Base-by-base conservation (phyloP, 2,113 vertebrate species). In the Hippolais icterina region DNA sequence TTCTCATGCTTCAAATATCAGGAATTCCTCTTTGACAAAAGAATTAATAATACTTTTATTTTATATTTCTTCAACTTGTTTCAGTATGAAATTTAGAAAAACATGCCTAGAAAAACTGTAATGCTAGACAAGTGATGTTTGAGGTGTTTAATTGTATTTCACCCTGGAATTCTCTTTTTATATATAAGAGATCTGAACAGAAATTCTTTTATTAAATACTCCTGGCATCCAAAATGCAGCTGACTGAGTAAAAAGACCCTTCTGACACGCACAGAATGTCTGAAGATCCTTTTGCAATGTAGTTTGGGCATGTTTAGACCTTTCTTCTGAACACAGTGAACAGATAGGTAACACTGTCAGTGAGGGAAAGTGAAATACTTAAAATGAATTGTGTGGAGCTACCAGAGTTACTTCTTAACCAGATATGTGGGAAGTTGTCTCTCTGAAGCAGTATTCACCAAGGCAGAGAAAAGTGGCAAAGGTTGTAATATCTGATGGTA, bases 191-290 rank as follows among this genome's bases (percentile, higher is more conserved):
- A 84, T 88, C 41, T 91, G 83, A 95, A 81, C 7, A 33, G 46
- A 71, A 71, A 42, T 65, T 87, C 92, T 91, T 94, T 37, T 59
- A 52, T 92, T 82, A 88, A 93, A 83, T 65, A 31, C 59, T 93
- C 63, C 44, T 5, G 9, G 35, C 42, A 66, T 41, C 3, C n/a
- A 91, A 94, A 97, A 93, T 69, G 33, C 29, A 93, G 42, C 46
- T 57, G 96, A 83, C 64, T 88, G 94, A 96, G 82, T 94, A 86
- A 89, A 97, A 96, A 97, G 85, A 42, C 59, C 24, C 52, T 85
- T 93, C 66, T 89, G 72, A 70, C 66, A 84, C 2, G 12, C 13
- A 23, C 7, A 90, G 77, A 86, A 53, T 10, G 83, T 94, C 71
- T 90, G 22, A 86, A 77, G 85, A 53, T 41, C 68, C 61, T 82